Percentiles rank a stretch among this genome's conserved stretches.
These are phyloP conservation scores for Lycocerus yunnanus DNA, from an alignment of 2,888 invertebrate species.

Conservation along the genomic window DNA sequence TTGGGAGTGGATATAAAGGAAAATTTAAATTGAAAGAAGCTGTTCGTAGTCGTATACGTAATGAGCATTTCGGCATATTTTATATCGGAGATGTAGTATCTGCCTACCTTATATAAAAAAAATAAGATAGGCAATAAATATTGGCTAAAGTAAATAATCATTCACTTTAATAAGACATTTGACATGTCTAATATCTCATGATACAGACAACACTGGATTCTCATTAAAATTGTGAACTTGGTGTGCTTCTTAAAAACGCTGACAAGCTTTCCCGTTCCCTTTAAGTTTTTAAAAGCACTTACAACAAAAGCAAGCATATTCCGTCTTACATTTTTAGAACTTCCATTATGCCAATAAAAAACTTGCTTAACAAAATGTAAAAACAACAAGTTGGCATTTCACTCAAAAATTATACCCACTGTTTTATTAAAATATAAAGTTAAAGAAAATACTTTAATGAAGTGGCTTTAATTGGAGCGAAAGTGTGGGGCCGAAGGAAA, in stretches of 20 bases:
- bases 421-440: neutral
- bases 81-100: neutral
- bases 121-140: conserved; percentile 12
- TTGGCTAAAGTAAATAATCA: conserved; percentile 11
- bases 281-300: conserved; percentile 16
- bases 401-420: neutral
- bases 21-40: neutral
- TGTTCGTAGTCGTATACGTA: neutral
- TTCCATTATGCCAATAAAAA: conserved; percentile 11
- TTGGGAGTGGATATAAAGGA: neutral
- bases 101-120: neutral
- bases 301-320: conserved; percentile 5
- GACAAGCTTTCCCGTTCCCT: conserved; percentile 8
- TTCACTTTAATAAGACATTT: conserved; percentile 22
- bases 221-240: conserved; percentile 21
- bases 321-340: conserved; percentile 9
- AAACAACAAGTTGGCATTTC: conserved; percentile 3
- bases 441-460: neutral
- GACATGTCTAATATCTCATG: conserved; percentile 14
- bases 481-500: neutral
- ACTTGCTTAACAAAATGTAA: conserved; percentile 1
- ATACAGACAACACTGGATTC: conserved; percentile 16
- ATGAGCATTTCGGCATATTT: neutral
- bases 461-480: neutral
- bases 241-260: conserved; percentile 11